Base-by-base conservation (phyloP, 1,140 invertebrate species). In the Solen grandis region DNA sequence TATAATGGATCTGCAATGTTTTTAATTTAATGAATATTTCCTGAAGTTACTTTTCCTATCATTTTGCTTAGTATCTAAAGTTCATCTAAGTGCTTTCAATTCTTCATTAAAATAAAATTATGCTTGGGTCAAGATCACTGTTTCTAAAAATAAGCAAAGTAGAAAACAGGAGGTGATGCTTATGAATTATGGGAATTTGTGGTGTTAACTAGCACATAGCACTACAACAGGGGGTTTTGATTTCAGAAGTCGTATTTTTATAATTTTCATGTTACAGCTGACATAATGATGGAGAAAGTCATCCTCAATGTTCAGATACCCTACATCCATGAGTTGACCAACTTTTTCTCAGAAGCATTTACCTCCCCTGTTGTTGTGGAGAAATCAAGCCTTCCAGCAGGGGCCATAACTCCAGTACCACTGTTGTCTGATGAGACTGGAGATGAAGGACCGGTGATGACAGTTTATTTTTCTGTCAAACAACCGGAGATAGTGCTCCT, bases 401-500 rank as follows among this genome's bases (percentile, higher is more conserved):
- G 50, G 10, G 36, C 69, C 29, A 41, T 46, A 33, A 22, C 33
- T 22, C 66, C 74, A 3, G 25, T 76, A 27, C 65, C 46, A 25
- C 38, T 38, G n/a, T 35, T 41, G 14, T n/a, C 35, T n/a, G 16
- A 55, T 62, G 36, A 25, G 27, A 50, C 38, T 59, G 59, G 66
- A 46, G 66, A 81, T 22, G 57, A 62, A 4, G 57, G 62, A 19
- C 68, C 85, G n/a, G 72, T 72, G 0, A 72, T 90, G 27, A 87
- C 83, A 13, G 60, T 90, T 35, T 87, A 86, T 41, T 86, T 87
- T 10, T 96, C 68, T 87, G 77, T 92, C 10, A 94, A 96, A 54
- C 95, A 96, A 84, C 96, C 96, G 16, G 96, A 97, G 90, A 93
- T 97, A 33, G 95, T 97, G 88, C 92, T 97, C 62, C 95, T 96